These are phyloP conservation scores for Alitta virens DNA, from an alignment of 2,888 invertebrate genomes.

Conservation along the genomic window DNA sequence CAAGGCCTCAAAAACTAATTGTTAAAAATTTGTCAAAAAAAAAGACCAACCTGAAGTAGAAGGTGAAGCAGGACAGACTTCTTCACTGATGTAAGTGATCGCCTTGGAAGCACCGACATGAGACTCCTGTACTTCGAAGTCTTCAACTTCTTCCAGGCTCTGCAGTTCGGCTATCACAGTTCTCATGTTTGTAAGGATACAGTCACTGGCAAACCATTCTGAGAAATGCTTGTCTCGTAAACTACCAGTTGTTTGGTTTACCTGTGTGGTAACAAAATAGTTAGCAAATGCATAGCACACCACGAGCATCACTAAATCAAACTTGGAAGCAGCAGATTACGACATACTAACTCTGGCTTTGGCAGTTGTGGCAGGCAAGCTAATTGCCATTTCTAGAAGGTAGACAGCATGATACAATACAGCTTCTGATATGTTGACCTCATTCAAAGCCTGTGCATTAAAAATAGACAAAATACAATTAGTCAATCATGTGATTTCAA, in stretches of 20 bases:
- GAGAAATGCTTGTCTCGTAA: slow-evolving; percentile 51
- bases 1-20: too few relatives aligned
- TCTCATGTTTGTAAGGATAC: slow-evolving; percentile 46
- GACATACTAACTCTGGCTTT: too few relatives aligned
- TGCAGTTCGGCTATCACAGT: slow-evolving; percentile 31
- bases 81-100: background rate
- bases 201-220: slow-evolving; percentile 54
- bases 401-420: slow-evolving; percentile 83
- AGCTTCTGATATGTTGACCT: slow-evolving; percentile 77
- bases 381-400: slow-evolving; percentile 80
- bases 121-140: background rate
- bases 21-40: too few relatives aligned
- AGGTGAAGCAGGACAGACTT: too few relatives aligned
- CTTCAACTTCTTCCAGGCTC: slow-evolving; percentile 17
- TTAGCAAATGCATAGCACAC: too few relatives aligned
- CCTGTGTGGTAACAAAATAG: too few relatives aligned
- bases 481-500: background rate
- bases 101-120: background rate
- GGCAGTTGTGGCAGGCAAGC: slow-evolving; percentile 36
- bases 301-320: too few relatives aligned
- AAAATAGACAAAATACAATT: background rate
- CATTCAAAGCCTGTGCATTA: slow-evolving; percentile 66
- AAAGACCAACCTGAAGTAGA: too few relatives aligned
- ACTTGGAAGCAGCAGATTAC: too few relatives aligned
- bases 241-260: slow-evolving; percentile 42